Base-by-base conservation (phyloP, 2,113 vertebrate species). In the Tyto alba region DNA sequence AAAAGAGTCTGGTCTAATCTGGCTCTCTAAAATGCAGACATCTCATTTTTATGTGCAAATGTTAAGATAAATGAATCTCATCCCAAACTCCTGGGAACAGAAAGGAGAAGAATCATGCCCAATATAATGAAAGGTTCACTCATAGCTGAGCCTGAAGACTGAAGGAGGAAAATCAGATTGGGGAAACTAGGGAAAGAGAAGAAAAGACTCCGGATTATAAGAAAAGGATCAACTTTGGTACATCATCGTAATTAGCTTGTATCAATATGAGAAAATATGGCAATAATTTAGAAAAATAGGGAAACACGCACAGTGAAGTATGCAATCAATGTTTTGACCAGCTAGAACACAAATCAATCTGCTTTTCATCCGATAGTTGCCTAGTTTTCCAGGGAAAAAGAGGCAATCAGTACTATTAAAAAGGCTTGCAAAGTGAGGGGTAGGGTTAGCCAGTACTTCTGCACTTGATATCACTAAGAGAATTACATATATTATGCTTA, bases 1-100 rank as follows among this genome's bases (percentile, higher is more conserved):
- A 86, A 67, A 48, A 68, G 52, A 76, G 25, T 6, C 53, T 81
- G 87, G n/a, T 53, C 80, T 71, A 52, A 10, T 23, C 56, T 90
- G 78, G 48, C 88, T 94, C 71, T 68, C 85, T 92, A 40, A 93
- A 86, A 93, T 45, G 50, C 63, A 88, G 85, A 76, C 36, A 80
- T 92, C 78, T 90, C 79, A 92, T 93, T 96, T 95, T 93, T 73
- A 95, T 85, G 94, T 73, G 90, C 75, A 96, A 94, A 92, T 80
- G 41, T 95, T 93, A 83, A 79, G 92, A 76, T 83, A 96, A 94
- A 94, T 25, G 34, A 83, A 80, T 53, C 74, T 88, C 76, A 92
- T 76, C 77, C 59, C 77, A 66, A 45, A 50, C 85, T 85, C 78
- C 77, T 34, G 87, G 67, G 90, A 85, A 27, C 30, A 72, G 79